Evolutionary conservation across 1,140 invertebrate genomes (phyloP).

Genomic region (Leptinotarsa texana): DNA sequence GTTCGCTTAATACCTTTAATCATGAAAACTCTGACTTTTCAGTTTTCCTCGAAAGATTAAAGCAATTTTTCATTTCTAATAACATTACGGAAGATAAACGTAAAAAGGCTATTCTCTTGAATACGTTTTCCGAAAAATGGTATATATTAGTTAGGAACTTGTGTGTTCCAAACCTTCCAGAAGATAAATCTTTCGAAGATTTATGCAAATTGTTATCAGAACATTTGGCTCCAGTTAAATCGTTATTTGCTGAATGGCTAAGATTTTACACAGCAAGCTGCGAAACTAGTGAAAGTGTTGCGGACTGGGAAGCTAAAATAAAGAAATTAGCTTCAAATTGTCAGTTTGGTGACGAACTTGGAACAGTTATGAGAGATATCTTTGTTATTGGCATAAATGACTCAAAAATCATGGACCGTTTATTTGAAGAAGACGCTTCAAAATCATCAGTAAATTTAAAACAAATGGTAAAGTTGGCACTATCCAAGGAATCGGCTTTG

Average conservation of each 20-base stretch:
- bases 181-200: conserved; percentile 7
- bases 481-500: conserved; percentile 25
- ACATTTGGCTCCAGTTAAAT: conserved; percentile 23
- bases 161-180: conserved; percentile 6
- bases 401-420: conserved; percentile 23
- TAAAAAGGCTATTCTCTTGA: conserved; percentile 20
- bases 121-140: conserved; percentile 11
- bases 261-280: conserved; percentile 23
- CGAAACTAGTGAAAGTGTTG: conserved; percentile 19
- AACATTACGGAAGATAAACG: conserved; percentile 4
- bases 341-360: conserved; percentile 9
- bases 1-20: conserved; percentile 2
- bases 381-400: conserved; percentile 30
- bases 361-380: conserved; percentile 20
- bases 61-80: conserved; percentile 23
- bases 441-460: conserved; percentile 5
- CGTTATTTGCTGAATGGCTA: conserved; percentile 30
- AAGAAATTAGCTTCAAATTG: conserved; percentile 26
- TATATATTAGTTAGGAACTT: conserved; percentile 10
- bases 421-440: conserved; percentile 30
- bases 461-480: conserved; percentile 19
- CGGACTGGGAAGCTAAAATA: conserved; percentile 24
- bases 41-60: conserved; percentile 4
- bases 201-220: background rate
- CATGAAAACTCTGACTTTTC: conserved; percentile 10